phyloP scores from a whole-genome alignment of 1,140 invertebrate genomes.

The Leguminivora glycinivorella region DNA sequence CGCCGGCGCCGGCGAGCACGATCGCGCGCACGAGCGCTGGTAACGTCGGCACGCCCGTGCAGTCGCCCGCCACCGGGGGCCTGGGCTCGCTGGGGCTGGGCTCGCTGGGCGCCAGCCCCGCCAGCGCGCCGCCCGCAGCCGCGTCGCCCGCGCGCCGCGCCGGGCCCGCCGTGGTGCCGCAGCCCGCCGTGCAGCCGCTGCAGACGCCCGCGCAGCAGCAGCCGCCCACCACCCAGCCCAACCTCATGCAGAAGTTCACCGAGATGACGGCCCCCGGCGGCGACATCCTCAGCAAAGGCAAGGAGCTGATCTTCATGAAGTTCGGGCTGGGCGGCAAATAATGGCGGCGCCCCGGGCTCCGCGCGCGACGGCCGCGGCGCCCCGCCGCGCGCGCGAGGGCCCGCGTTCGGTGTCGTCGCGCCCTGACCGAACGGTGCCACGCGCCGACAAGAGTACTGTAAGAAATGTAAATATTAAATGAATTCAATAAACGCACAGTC shows the following conservation, averaged over 20 bases:
- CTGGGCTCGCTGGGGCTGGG: conserved; percentile 35
- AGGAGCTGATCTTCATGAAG: conserved; percentile 95
- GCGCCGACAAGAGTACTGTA: conserved; percentile 49
- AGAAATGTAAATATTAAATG: conserved; percentile 66
- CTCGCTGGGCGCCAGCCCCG: conserved; percentile 43
- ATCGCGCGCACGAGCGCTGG: conserved; percentile 75
- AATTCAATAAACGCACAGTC: conserved; percentile 77
- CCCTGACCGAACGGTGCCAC: conserved; percentile 48
- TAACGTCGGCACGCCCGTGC: conserved; percentile 66
- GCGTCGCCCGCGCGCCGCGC: conserved; percentile 67
- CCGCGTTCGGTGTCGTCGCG: conserved; percentile 51
- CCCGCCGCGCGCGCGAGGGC: conserved; percentile 40
- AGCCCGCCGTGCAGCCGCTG: conserved; percentile 61
- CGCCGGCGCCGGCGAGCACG: conserved; percentile 61
- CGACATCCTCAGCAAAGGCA: conserved; percentile 92
- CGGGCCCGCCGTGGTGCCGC: conserved; percentile 81
- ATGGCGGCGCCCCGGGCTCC: conserved; percentile 73
- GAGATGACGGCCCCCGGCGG: conserved; percentile 90
- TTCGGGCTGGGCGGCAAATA: conserved; percentile 91
- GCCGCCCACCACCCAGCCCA: conserved; percentile 79
- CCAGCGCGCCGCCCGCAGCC: conserved; percentile 44
- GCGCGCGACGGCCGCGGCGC: conserved; percentile 38
- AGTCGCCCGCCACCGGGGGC: conserved; percentile 54
- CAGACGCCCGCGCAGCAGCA: conserved; percentile 61
- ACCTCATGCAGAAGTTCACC: conserved; percentile 89